A percentile compares a stretch with the other conserved stretches of the same genome.
Evolutionary conservation across 2,113 vertebrate species (phyloP).

Genomic region (Cariama cristata): DNA sequence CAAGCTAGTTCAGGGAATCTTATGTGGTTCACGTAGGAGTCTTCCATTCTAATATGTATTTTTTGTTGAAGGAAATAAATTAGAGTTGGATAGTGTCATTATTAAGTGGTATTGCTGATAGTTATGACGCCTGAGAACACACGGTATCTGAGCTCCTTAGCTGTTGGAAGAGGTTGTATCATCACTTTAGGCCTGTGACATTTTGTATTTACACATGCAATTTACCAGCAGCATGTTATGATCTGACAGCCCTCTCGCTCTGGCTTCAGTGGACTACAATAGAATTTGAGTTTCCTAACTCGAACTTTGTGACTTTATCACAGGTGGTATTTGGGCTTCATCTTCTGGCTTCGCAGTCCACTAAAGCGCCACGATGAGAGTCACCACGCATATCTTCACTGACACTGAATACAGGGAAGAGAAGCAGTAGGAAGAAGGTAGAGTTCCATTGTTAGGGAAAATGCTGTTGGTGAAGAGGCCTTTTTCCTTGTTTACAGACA

Average conservation of each 20-base stretch:
- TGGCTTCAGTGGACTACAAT: neutral
- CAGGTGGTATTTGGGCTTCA: neutral
- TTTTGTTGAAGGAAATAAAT: neutral
- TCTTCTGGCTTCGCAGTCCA: neutral
- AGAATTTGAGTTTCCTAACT: neutral
- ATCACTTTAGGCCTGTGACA: neutral
- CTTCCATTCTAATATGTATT: neutral
- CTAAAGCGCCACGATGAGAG: rapidly evolving
- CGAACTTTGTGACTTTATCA: neutral
- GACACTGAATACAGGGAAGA: neutral
- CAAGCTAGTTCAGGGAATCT: neutral
- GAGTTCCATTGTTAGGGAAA: neutral
- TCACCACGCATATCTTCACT: neutral
- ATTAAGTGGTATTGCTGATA: neutral
- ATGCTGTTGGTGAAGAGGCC: neutral
- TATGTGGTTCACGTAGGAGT: neutral
- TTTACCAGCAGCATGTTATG: neutral
- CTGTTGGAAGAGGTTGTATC: neutral
- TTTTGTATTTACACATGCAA: neutral
- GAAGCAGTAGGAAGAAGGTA: neutral
- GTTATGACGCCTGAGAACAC: neutral
- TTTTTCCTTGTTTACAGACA: neutral
- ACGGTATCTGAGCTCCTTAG: neutral
- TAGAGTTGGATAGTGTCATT: neutral
- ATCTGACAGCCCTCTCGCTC: neutral